A percentile compares a stretch with the other conserved stretches of the same genome.
Conservation (phyloP, 2,797 vertebrate species). For the Notamacropus eugenii region DNA sequence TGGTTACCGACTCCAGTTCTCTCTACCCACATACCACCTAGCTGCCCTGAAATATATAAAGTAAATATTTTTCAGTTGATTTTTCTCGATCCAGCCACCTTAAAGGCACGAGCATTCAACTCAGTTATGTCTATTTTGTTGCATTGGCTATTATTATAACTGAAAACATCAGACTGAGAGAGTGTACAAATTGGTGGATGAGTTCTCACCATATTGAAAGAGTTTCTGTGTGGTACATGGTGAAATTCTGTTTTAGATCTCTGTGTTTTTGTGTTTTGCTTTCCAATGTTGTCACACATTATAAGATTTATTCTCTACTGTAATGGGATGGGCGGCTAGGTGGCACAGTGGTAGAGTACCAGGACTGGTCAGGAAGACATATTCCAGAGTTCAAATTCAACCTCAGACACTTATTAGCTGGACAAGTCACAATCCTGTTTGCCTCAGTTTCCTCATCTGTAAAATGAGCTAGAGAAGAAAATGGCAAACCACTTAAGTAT, state of each 20-base stretch:
- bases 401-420: background rate
- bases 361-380: background rate
- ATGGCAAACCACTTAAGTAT: background rate
- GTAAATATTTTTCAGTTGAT: background rate
- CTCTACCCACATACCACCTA: background rate
- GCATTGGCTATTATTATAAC: background rate
- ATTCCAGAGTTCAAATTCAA: background rate
- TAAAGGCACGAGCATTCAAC: constrained; percentile 46
- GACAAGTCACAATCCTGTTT: background rate
- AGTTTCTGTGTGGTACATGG: background rate
- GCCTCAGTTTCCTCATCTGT: background rate
- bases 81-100: background rate
- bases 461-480: background rate
- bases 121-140: constrained; percentile 19
- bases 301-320: background rate
- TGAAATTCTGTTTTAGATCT: background rate
- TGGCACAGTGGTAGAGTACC: background rate
- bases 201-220: background rate
- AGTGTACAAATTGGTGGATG: background rate
- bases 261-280: background rate
- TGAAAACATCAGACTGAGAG: background rate
- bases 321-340: background rate
- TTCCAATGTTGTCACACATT: background rate
- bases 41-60: background rate
- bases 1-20: background rate